Evolutionary conservation across 2,113 vertebrate genomes (phyloP).

Genomic region (Dasyprocta punctata): DNA sequence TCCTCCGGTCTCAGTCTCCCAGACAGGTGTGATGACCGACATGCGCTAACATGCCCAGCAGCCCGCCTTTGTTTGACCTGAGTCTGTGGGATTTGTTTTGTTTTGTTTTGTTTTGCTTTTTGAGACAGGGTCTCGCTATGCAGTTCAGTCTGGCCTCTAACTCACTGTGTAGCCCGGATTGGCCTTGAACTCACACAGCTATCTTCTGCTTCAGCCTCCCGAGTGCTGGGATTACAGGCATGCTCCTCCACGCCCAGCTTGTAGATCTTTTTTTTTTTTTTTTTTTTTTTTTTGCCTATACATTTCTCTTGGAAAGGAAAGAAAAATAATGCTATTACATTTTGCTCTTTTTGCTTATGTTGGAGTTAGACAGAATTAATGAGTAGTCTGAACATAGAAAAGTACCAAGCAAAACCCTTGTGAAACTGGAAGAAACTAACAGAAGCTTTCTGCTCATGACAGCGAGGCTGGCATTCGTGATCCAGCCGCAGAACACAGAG

Average conservation of each 20-base stretch:
- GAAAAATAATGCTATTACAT: rapidly evolving
- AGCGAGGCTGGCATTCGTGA: conserved; percentile 97
- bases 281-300: no score
- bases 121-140: not conserved
- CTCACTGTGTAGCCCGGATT: not conserved
- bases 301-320: not conserved
- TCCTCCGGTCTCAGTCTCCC: not conserved
- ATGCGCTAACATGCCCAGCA: no score
- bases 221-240: not conserved
- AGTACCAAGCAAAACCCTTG: not conserved
- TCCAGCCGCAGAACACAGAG: conserved; percentile 98
- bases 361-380: rapidly evolving
- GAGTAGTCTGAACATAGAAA: not conserved
- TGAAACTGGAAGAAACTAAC: not conserved
- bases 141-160: not conserved
- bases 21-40: not conserved
- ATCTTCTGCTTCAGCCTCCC: not conserved
- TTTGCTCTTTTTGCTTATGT: rapidly evolving
- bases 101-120: not conserved
- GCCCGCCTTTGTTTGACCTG: not conserved
- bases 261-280: rapidly evolving
- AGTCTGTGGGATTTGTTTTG: no score
- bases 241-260: not conserved
- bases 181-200: not conserved
- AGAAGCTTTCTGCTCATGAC: conserved; percentile 55